Base-by-base conservation (phyloP, 2,797 vertebrate species). In the Limnodromus scolopaceus region DNA sequence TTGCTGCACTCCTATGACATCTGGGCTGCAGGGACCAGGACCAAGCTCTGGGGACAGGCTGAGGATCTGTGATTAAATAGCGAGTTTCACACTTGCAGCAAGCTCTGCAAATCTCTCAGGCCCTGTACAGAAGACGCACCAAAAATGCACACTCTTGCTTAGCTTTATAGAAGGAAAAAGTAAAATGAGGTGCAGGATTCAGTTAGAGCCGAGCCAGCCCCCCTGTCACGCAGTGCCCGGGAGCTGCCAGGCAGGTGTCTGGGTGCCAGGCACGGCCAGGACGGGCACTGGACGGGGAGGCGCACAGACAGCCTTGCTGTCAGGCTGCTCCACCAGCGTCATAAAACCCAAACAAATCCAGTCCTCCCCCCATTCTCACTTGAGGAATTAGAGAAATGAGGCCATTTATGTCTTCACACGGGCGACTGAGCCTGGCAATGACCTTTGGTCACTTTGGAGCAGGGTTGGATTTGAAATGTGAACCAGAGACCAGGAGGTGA, bases 401-500 rank as follows among this genome's bases (percentile, higher is more conserved):
- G 85, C 96, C 95, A 92, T 93, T 88, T 96, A 92, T 51, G 48
- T 84, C 93, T 96, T 95, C 34, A 38, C 82, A 89, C 13, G 78
- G 94, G 72, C 78, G 49, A 75, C 92, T 68, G 92, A 93, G 93
- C 92, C 88, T 90, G 78, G 93, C 68, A 96, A 93, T 95, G 95
- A 97, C 95, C 96, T 96, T 94, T 96, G 97, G 91, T 94, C 96
- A 82, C 94, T 93, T 69, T 2, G 38, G 94, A 93, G 79, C 91
- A 5, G 88, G 90, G 91, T 89, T 97, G 94, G 95, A 97, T 96
- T 97, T 97, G 95, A 96, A 96, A 97, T 94, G 96, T 87, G 94
- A 97, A 96, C 91, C 87, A 85, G 91, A 94, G 94, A 96, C 91
- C 91, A 80, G 91, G 93, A 97, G 97, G 97, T 97, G 97, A 97